A percentile compares a stretch with the other conserved stretches of the same genome.
Evolutionary conservation across 2,888 invertebrate genomes (phyloP).

Genomic region (Drosophila paramelanica): DNA sequence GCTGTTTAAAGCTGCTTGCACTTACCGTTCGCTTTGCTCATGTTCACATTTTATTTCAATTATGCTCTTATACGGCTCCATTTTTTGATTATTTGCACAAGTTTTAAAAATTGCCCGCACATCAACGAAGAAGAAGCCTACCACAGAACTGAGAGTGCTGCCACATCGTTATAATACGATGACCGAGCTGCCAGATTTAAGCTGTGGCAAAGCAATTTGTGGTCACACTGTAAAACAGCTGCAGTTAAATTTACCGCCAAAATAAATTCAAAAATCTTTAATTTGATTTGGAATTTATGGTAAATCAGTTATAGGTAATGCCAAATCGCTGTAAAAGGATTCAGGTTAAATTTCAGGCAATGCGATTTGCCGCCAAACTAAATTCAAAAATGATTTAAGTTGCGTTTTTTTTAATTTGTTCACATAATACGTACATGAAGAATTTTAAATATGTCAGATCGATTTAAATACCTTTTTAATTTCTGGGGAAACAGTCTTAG

Average conservation of each 20-base stretch:
- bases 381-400: background rate
- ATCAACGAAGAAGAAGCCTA: background rate
- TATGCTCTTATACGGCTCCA: background rate
- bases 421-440: no score
- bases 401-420: background rate
- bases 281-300: no score
- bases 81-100: background rate
- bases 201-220: background rate
- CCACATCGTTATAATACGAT: slow-evolving; percentile 16
- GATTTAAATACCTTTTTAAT: no score
- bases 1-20: slow-evolving; percentile 8
- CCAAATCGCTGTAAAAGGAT: slow-evolving; percentile 12
- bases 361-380: background rate
- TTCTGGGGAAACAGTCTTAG: slow-evolving; percentile 30
- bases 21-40: slow-evolving; percentile 13
- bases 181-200: slow-evolving; percentile 9
- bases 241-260: background rate
- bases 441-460: no score
- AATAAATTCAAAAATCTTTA: slow-evolving; percentile 6
- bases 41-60: background rate
- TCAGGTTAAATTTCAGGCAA: background rate
- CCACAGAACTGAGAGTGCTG: slow-evolving; percentile 2
- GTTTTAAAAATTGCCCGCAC: slow-evolving; percentile 22
- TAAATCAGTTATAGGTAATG: background rate
- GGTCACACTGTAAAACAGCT: slow-evolving; percentile 1